Percentiles rank a stretch among this genome's conserved stretches.
Conservation (phyloP, 2,888 invertebrate species). For the Brachypalpus laphriformis region DNA sequence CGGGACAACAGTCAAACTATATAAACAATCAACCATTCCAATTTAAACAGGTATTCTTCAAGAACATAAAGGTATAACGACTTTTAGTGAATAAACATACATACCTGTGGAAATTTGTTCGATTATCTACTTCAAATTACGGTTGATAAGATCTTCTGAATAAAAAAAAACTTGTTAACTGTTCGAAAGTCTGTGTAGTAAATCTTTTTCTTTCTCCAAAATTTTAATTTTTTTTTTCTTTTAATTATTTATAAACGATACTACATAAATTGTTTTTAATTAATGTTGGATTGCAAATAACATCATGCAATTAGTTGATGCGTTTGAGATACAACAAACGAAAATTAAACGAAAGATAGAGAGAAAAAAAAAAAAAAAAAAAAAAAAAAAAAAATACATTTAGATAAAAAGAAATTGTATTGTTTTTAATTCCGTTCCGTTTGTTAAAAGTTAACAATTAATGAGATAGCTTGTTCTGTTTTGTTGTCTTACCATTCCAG, state of each 20-base stretch:
- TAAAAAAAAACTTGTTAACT: not conserved
- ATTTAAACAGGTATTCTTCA: not conserved
- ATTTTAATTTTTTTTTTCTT: not conserved
- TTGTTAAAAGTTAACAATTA: constrained; percentile 29
- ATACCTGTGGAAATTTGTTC: not conserved
- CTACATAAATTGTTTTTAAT: not conserved
- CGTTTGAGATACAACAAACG: not conserved
- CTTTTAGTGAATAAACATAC: not conserved
- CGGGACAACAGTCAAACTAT: too few species aligned
- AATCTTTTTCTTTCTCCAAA: not conserved
- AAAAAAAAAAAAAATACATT: not conserved
- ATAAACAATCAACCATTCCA: too few species aligned
- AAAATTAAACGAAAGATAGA: not conserved
- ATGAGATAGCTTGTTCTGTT: constrained; percentile 21
- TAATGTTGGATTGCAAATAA: not conserved
- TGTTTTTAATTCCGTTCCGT: constrained; percentile 3
- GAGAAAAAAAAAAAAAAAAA: too few species aligned
- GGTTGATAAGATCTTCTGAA: not conserved
- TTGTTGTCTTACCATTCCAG: constrained; percentile 76
- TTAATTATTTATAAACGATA: not conserved
- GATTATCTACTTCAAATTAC: not conserved
- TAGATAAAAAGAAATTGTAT: not conserved
- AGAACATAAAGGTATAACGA: not conserved
- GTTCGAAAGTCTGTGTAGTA: not conserved
- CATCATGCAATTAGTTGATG: not conserved